These are phyloP conservation scores for Acrobasis consociella DNA, from an alignment of 2,888 invertebrate genomes.

Conservation along the genomic window DNA sequence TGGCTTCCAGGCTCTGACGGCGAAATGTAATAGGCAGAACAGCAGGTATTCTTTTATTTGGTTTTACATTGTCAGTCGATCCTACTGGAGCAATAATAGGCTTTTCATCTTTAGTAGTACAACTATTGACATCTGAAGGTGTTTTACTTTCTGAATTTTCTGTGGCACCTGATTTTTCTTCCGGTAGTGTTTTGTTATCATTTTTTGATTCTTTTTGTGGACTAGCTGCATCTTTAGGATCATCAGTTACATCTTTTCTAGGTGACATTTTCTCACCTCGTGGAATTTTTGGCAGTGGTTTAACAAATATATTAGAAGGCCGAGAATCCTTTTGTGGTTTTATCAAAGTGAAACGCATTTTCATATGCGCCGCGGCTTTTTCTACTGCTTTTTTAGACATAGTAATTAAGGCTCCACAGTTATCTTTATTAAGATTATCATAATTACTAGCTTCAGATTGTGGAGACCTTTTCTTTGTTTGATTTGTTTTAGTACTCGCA, in stretches of 20 bases:
- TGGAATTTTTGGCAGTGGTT: constrained; percentile 65
- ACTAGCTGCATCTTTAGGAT: constrained; percentile 83
- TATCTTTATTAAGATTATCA: constrained; percentile 63
- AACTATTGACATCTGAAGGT: constrained; percentile 3
- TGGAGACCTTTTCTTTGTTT: constrained; percentile 56
- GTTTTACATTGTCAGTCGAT: constrained; percentile 38
- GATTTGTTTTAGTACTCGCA: constrained; percentile 48
- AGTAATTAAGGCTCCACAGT: constrained; percentile 62
- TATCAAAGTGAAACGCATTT: constrained; percentile 47
- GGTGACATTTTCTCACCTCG: constrained; percentile 66
- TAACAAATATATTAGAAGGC: constrained; percentile 57
- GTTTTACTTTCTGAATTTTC: constrained; percentile 31
- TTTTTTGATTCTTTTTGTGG: constrained; percentile 85
- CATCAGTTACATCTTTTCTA: constrained; percentile 57
- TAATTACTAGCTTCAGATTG: constrained; percentile 50
- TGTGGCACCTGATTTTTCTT: constrained; percentile 28
- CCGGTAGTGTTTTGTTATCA: constrained; percentile 21
- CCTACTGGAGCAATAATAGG: not conserved
- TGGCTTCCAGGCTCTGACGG: constrained; percentile 67
- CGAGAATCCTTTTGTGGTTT: constrained; percentile 48
- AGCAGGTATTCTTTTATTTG: constrained; percentile 48
- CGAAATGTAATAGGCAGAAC: constrained; percentile 66
- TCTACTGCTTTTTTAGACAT: constrained; percentile 65
- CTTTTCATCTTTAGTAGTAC: constrained; percentile 12
- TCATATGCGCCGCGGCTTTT: constrained; percentile 61